Percentiles rank a stretch among this genome's conserved stretches.
phyloP scores from a whole-genome alignment of 2,113 vertebrate species.

The Burhinus oedicnemus region DNA sequence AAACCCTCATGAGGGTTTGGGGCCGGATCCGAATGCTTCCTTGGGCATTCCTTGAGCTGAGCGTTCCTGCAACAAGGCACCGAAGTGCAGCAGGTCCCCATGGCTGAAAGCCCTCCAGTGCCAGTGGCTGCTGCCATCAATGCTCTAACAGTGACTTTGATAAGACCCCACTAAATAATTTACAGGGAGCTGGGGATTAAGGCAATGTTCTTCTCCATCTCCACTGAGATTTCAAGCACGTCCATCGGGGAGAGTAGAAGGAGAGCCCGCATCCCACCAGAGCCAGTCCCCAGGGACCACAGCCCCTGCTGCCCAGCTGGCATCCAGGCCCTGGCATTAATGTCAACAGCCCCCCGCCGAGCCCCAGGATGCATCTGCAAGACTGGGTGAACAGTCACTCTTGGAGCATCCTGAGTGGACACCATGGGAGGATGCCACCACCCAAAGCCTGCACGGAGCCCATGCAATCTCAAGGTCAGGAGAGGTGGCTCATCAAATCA shows the following conservation, averaged over 20 bases:
- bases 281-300: not conserved
- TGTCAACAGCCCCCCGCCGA: rapidly evolving
- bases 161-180: conserved; percentile 73
- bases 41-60: not conserved
- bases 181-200: conserved; percentile 65
- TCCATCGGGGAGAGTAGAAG: conserved; percentile 53
- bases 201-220: conserved; percentile 60
- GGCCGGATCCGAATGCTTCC: not conserved
- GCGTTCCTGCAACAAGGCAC: not conserved
- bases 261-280: not conserved
- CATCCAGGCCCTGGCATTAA: not conserved
- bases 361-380: not conserved
- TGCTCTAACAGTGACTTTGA: conserved; percentile 56
- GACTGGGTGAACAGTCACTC: not conserved
- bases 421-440: not conserved
- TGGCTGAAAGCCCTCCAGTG: conserved; percentile 30
- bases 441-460: not conserved
- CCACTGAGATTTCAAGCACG: conserved; percentile 56
- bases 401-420: not conserved
- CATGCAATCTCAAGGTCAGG: not conserved
- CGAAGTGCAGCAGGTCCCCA: not conserved
- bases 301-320: not conserved
- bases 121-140: conserved; percentile 49
- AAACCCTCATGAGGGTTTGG: not conserved
- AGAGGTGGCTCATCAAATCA: not conserved